Evolutionary conservation across 2,797 vertebrate genomes (phyloP).

Genomic region (Pteronotus mesoamericanus): DNA sequence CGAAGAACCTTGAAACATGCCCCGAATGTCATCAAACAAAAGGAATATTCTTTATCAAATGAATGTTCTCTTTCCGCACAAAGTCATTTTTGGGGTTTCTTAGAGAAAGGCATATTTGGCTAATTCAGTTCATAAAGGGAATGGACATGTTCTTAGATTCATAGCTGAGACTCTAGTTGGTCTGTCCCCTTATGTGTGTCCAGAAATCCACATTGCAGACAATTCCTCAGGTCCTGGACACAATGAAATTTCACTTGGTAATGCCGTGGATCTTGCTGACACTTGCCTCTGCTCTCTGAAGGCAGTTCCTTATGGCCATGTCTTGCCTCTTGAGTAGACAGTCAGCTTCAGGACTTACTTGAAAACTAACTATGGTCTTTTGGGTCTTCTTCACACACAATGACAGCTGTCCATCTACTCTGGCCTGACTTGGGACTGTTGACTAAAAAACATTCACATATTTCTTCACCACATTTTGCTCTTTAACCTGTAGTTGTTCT

Average conservation of each 20-base stretch:
- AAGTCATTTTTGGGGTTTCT: background rate
- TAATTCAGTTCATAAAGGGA: background rate
- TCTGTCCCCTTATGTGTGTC: background rate
- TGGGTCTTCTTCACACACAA: background rate
- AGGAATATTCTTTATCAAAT: background rate
- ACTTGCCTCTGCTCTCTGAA: background rate
- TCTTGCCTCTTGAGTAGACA: background rate
- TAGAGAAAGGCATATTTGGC: background rate
- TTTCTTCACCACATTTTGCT: background rate
- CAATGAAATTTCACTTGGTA: background rate
- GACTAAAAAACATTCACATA: background rate
- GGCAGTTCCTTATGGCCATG: no score
- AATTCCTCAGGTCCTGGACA: background rate
- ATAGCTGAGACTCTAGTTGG: background rate
- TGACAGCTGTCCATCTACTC: background rate
- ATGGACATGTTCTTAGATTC: background rate
- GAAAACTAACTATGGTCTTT: background rate
- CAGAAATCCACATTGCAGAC: background rate
- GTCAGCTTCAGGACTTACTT: background rate
- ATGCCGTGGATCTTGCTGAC: background rate
- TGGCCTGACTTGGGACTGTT: background rate
- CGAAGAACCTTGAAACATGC: background rate
- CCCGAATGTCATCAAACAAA: background rate
- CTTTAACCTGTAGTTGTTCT: background rate
- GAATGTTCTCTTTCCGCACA: background rate